phyloP scores from a whole-genome alignment of 2,797 vertebrate species.

The Sandelia bainsii region DNA sequence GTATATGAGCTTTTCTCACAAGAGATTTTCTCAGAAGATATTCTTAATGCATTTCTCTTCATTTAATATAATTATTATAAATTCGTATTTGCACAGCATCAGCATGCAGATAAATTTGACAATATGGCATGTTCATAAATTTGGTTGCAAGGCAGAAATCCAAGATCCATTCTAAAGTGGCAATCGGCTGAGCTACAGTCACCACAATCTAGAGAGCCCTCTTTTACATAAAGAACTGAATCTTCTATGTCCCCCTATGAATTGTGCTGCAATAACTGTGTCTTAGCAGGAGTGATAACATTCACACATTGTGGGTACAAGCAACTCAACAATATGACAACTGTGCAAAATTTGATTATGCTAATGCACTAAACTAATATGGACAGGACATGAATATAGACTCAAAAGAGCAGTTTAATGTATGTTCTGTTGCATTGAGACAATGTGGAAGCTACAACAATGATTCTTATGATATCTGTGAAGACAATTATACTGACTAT shows the following conservation, averaged over 20 bases:
- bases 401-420: constrained; percentile 46
- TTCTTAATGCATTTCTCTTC: constrained; percentile 38
- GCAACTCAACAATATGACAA: constrained; percentile 55
- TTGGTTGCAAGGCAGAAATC: constrained; percentile 63
- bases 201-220: constrained; percentile 58
- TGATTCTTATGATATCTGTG: constrained; percentile 25
- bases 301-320: constrained; percentile 65
- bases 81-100: constrained; percentile 48
- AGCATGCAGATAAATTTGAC: constrained; percentile 62
- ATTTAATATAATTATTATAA: constrained; percentile 56
- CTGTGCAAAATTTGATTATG: constrained; percentile 68
- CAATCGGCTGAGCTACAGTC: constrained; percentile 70
- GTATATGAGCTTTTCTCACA: constrained; percentile 34
- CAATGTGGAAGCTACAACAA: constrained; percentile 13
- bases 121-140: constrained; percentile 61
- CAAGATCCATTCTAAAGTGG: constrained; percentile 63
- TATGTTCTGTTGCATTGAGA: constrained; percentile 41
- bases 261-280: constrained; percentile 64
- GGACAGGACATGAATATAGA: constrained; percentile 34
- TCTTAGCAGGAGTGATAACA: constrained; percentile 67
- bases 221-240: constrained; percentile 69
- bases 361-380: constrained; percentile 62
- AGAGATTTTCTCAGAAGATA: constrained; percentile 6
- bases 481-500: constrained; percentile 22
- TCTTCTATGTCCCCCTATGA: constrained; percentile 71